These are phyloP conservation scores for Caloenas nicobarica DNA, from an alignment of 2,113 vertebrate species.

Conservation along the genomic window DNA sequence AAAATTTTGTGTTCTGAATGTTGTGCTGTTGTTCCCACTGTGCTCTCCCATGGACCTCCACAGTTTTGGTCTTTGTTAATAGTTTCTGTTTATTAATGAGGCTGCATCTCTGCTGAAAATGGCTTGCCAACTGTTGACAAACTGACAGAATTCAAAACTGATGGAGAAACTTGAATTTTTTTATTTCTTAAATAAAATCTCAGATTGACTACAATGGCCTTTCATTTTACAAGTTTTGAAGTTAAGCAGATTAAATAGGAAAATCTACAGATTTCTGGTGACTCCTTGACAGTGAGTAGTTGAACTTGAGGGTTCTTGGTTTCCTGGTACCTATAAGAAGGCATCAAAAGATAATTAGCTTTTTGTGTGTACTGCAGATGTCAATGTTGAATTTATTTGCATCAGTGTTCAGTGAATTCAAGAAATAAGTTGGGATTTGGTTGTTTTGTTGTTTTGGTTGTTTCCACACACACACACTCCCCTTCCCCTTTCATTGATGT, in stretches of 20 bases:
- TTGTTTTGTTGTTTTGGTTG: too few relatives aligned
- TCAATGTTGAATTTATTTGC: neutral
- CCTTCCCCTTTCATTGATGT: neutral
- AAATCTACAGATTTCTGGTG: neutral
- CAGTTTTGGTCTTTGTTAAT: neutral
- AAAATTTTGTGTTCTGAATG: neutral
- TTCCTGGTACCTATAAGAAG: neutral
- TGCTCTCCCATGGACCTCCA: neutral
- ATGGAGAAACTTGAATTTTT: neutral
- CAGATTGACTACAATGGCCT: neutral
- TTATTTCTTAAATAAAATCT: neutral
- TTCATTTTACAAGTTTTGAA: neutral
- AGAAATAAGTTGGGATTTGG: too few relatives aligned
- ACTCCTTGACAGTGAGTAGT: neutral
- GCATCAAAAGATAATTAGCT: neutral
- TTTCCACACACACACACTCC: too few relatives aligned
- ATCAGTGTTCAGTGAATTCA: neutral
- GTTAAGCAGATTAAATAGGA: neutral
- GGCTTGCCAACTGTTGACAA: neutral
- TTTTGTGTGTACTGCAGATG: neutral
- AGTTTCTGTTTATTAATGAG: neutral
- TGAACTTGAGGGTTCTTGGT: neutral
- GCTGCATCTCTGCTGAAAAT: neutral
- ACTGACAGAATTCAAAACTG: neutral
- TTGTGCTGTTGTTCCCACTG: neutral